Base-by-base conservation (phyloP, 2,797 vertebrate genomes). In the Karalla daura region DNA sequence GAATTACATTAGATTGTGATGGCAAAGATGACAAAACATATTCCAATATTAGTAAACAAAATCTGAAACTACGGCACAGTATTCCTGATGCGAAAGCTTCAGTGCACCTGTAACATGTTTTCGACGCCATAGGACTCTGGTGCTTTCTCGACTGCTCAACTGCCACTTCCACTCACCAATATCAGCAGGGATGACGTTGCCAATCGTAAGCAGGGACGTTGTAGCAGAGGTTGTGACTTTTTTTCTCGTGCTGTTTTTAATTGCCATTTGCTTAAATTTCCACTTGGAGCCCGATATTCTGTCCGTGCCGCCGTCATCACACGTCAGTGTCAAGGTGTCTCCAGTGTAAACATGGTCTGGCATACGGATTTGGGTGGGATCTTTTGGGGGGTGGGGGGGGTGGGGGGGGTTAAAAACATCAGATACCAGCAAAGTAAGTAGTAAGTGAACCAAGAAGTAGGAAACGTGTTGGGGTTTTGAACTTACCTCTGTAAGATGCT, bases 161-260 rank as follows among this genome's bases (percentile, higher is more conserved):
- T 33, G 4, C 5, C 20, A 24, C 7, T 20, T 40, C 14, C 7
- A 83, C 89, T 89, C 52, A 94, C 93, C 93, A 5, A 2, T 58
- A 66, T 94, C 88, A 6, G 21, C 23, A 25, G 14, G 5, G 25
- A 64, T 58, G 7, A 83, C 39, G 0, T 44, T 77, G 0, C 1
- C 25, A 2, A 92, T 2, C 36, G 1, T 70, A 30, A 94, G 82
- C 1, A 0, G 10, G 2, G 67, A 85, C 1, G 1, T 9, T 2
- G 0, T 5, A 0, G 0, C 7, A 9, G 18, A 10, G 28, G 0
- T 2, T 13, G 0, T 7, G 15, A 75, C 21, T 1, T 0, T 2
- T 13, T 73, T 37, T 43, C 81, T 81, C 30, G 0, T 0, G 12
- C 3, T 10, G 0, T 12, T 1, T 28, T 1, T 4, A 24, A 86